These are phyloP conservation scores for Drosophila burlai DNA, from an alignment of 1,140 invertebrate genomes.

Conservation along the genomic window DNA sequence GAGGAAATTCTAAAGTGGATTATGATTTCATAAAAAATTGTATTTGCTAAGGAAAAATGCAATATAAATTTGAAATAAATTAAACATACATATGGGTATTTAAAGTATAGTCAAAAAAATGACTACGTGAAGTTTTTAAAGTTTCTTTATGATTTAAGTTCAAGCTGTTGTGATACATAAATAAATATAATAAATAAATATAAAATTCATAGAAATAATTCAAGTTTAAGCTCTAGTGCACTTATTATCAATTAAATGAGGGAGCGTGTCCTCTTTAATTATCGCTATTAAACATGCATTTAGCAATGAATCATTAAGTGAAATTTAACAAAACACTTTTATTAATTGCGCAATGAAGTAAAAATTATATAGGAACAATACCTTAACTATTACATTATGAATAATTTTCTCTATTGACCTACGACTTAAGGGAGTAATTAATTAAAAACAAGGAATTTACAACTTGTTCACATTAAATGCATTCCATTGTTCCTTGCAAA, in stretches of 20 bases:
- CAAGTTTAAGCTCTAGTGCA: not conserved
- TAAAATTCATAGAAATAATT: not conserved
- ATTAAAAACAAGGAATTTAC: conserved; percentile 9
- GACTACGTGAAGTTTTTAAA: not conserved
- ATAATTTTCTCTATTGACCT: conserved; percentile 6
- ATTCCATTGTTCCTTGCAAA: conserved; percentile 8
- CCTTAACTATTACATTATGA: no score
- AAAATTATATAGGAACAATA: not conserved
- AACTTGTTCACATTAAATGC: not conserved
- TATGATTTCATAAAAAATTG: not conserved
- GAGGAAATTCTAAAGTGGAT: not conserved
- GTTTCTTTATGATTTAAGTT: not conserved
- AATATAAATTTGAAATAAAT: no score
- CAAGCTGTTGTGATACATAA: not conserved
- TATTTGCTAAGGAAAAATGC: not conserved
- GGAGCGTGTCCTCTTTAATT: conserved; percentile 1
- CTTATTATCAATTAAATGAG: not conserved
- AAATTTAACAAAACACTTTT: not conserved
- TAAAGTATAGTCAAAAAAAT: not conserved
- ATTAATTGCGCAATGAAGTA: not conserved
- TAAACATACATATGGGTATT: no score
- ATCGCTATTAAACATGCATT: not conserved
- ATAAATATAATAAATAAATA: not conserved
- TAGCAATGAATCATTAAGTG: not conserved
- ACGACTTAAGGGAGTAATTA: not conserved